Conservation (phyloP, 2,888 invertebrate species). For the Cosmorhoe ocellata region DNA sequence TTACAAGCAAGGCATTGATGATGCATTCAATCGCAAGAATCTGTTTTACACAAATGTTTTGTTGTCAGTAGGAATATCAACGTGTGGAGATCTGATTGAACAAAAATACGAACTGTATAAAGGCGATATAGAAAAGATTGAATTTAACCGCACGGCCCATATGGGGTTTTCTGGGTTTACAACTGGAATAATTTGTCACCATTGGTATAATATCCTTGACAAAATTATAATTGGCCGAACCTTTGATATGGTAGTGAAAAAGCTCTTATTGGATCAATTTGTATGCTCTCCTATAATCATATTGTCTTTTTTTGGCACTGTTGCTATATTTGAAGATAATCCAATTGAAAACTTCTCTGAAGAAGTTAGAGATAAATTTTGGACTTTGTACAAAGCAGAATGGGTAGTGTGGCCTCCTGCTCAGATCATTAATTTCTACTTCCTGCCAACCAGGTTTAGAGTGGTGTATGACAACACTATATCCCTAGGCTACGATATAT, state of each 20-base stretch:
- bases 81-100: slow-evolving; percentile 89
- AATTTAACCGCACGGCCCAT: slow-evolving; percentile 84
- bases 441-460: slow-evolving; percentile 90
- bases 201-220: slow-evolving; percentile 93
- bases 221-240: slow-evolving; percentile 86
- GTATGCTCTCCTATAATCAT: slow-evolving; percentile 92
- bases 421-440: slow-evolving; percentile 95
- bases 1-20: slow-evolving; percentile 45
- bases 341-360: slow-evolving; percentile 82
- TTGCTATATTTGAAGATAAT: slow-evolving; percentile 87
- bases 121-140: slow-evolving; percentile 80
- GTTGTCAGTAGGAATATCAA: slow-evolving; percentile 89
- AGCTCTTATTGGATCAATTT: slow-evolving; percentile 91
- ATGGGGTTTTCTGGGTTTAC: slow-evolving; percentile 90
- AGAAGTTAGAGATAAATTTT: slow-evolving; percentile 88
- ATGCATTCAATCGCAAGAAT: slow-evolving; percentile 84
- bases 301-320: slow-evolving; percentile 88
- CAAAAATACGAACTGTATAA: slow-evolving; percentile 88
- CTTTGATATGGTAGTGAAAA: slow-evolving; percentile 85
- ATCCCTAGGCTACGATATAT: slow-evolving; percentile 93
- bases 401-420: slow-evolving; percentile 97
- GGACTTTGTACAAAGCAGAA: slow-evolving; percentile 91
- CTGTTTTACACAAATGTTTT: slow-evolving; percentile 90
- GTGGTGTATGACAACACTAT: slow-evolving; percentile 94
- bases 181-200: slow-evolving; percentile 91